phyloP scores from a whole-genome alignment of 2,797 vertebrate genomes.

The Valencia hispanica region DNA sequence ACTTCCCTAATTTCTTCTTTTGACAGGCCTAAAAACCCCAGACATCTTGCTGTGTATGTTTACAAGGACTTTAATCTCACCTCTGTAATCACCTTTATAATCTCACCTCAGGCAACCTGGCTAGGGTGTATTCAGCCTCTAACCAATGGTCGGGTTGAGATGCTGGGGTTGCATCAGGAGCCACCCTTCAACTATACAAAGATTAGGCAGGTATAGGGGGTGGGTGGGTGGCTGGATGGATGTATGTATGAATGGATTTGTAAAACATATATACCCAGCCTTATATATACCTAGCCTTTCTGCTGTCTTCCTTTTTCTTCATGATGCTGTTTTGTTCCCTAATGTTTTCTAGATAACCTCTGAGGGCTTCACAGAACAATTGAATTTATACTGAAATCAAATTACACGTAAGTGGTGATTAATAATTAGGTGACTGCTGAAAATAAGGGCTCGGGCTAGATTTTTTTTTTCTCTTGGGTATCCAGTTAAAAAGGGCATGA shows the following conservation, averaged over 20 bases:
- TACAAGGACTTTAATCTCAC: slow-evolving; percentile 1
- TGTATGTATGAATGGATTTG: too few species aligned
- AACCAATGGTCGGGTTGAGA: not conserved
- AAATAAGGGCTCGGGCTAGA: too few species aligned
- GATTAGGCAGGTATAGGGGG: not conserved
- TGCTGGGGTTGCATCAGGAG: not conserved
- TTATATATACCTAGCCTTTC: not conserved
- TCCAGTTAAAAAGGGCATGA: too few species aligned
- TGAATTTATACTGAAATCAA: not conserved
- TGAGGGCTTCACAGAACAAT: not conserved
- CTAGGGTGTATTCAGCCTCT: not conserved
- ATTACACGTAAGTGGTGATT: not conserved
- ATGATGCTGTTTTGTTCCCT: not conserved
- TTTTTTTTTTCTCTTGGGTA: not conserved
- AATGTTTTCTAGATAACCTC: not conserved
- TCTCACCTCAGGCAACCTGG: slow-evolving; percentile 4
- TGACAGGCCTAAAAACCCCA: not conserved
- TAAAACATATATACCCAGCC: too few species aligned
- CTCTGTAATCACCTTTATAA: too few species aligned
- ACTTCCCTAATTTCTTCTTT: not conserved
- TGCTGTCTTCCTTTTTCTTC: not conserved
- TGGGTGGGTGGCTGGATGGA: too few species aligned
- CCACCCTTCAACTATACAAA: not conserved
- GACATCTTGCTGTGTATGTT: not conserved
- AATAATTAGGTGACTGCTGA: too few species aligned